Evolutionary conservation across 2,113 vertebrate genomes (phyloP).

Genomic region (Anoura caudifer): DNA sequence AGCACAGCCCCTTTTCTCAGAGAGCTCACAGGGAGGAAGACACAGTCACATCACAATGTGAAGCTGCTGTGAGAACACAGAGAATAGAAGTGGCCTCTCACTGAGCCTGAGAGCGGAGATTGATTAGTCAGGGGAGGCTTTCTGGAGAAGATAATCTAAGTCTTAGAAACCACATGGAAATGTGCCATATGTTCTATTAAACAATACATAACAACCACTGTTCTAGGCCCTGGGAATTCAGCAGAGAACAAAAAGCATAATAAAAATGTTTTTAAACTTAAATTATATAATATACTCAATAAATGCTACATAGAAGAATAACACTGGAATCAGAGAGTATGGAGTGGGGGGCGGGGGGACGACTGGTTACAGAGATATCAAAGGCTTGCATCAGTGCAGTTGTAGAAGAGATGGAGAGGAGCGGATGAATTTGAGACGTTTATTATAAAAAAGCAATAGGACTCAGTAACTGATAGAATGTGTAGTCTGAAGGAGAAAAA

Average conservation of each 20-base stretch:
- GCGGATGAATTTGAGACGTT: not conserved
- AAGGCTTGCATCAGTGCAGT: not conserved
- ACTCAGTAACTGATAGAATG: not conserved
- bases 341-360: no score
- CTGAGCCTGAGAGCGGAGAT: not conserved
- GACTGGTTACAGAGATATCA: not conserved
- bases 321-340: not conserved
- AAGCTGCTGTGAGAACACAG: not conserved
- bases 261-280: not conserved
- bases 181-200: not conserved
- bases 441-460: not conserved
- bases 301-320: not conserved
- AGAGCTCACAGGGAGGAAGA: not conserved
- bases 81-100: not conserved
- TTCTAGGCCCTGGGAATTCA: no score
- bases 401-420: not conserved
- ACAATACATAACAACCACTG: not conserved
- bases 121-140: not conserved
- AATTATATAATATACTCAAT: not conserved
- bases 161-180: not conserved
- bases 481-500: not conserved
- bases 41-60: not conserved
- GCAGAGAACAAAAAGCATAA: not conserved
- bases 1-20: not conserved
- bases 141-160: not conserved